Percentiles rank a stretch among this genome's conserved stretches.
Evolutionary conservation across 2,113 vertebrate species (phyloP).

Genomic region (Gymnobelideus leadbeateri): DNA sequence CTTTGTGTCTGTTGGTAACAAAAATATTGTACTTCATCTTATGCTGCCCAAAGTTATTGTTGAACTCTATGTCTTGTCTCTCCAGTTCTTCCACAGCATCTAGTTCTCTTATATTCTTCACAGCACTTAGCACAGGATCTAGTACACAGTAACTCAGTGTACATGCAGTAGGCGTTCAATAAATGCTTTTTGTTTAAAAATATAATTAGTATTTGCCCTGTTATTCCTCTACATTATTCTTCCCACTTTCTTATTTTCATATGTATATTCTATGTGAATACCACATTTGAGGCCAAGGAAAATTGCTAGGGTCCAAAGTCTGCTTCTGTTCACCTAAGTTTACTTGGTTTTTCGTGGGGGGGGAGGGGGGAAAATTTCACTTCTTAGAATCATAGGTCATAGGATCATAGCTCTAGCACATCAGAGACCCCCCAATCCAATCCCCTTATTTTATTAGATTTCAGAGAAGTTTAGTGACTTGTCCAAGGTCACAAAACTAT

Average conservation of each 20-base stretch:
- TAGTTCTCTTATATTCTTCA: background rate
- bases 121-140: background rate
- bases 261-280: conserved; percentile 22
- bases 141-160: background rate
- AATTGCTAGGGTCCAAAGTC: background rate
- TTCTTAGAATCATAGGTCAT: background rate
- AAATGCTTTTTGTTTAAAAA: background rate
- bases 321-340: conserved; percentile 28
- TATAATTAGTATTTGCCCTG: background rate
- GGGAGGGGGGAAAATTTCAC: background rate
- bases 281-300: conserved; percentile 25
- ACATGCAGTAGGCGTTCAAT: background rate
- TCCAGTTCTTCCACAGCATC: background rate
- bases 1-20: background rate
- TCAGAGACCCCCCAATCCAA: background rate
- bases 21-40: conserved; percentile 28
- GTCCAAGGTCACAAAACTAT: background rate
- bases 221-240: background rate
- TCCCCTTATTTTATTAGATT: background rate
- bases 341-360: background rate
- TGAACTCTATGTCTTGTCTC: background rate
- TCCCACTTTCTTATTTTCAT: conserved; percentile 14
- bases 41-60: background rate
- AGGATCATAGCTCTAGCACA: background rate
- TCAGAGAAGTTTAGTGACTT: background rate